Evolutionary conservation across 2,113 vertebrate species (phyloP).

Genomic region (Gavialis gangeticus): DNA sequence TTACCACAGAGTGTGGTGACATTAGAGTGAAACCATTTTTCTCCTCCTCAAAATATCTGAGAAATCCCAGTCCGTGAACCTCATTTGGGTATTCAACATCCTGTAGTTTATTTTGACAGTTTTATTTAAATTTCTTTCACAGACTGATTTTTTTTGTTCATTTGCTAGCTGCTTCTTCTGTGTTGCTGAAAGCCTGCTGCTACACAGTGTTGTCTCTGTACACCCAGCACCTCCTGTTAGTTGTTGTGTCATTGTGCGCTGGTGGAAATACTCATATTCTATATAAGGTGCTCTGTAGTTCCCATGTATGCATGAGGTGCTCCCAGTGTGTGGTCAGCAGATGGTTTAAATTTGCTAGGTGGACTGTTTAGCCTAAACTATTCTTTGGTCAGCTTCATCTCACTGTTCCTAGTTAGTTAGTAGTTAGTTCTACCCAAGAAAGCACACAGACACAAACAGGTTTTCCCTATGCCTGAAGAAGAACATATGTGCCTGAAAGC

Average conservation of each 20-base stretch:
- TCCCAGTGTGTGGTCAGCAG: not conserved
- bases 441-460: too few relatives aligned
- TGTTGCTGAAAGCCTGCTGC: not conserved
- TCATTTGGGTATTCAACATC: not conserved
- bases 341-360: not conserved
- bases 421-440: not conserved
- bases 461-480: too few relatives aligned
- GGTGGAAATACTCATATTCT: not conserved
- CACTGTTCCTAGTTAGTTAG: not conserved
- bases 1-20: too few relatives aligned
- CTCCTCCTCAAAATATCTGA: not conserved
- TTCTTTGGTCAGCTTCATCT: fast-evolving
- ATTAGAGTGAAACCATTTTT: not conserved
- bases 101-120: not conserved
- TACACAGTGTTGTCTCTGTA: fast-evolving
- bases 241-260: not conserved
- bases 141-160: not conserved
- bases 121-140: not conserved
- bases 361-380: not conserved
- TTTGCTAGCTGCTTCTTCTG: fast-evolving
- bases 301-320: fast-evolving
- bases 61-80: not conserved
- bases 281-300: fast-evolving
- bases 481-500: too few relatives aligned
- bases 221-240: fast-evolving